Percentiles rank a stretch among this genome's conserved stretches.
These are phyloP conservation scores for Petrophora chlorosata DNA, from an alignment of 2,888 invertebrate species.

Conservation along the genomic window DNA sequence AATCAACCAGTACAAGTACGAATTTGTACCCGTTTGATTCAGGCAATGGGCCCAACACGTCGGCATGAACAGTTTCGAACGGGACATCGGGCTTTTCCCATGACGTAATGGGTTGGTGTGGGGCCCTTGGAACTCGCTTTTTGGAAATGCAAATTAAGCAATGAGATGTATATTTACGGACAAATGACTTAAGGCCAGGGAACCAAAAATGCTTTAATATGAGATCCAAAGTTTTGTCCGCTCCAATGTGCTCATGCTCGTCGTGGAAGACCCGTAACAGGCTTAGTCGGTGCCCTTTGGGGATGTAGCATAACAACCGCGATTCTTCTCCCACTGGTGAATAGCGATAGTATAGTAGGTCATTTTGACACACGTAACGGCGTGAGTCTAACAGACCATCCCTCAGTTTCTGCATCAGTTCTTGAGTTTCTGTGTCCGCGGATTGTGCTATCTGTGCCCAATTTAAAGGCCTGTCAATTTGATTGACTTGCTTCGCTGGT, in stretches of 20 bases:
- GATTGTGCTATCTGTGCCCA: conserved; percentile 37
- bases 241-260: conserved; percentile 33
- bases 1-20: conserved; percentile 33
- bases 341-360: conserved; percentile 28
- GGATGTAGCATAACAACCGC: conserved; percentile 33
- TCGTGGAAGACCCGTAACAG: conserved; percentile 39
- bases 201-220: conserved; percentile 40
- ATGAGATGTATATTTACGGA: conserved; percentile 30
- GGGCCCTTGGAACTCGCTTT: conserved; percentile 27
- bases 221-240: conserved; percentile 27
- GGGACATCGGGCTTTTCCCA: conserved; percentile 19
- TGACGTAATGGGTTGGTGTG: conserved; percentile 30
- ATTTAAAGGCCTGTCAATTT: conserved; percentile 16
- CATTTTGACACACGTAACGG: conserved; percentile 24
- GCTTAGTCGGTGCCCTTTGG: conserved; percentile 41
- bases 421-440: conserved; percentile 34
- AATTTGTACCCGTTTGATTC: conserved; percentile 26
- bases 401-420: conserved; percentile 27
- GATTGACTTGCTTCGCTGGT: conserved; percentile 16
- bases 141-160: conserved; percentile 30
- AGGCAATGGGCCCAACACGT: background rate
- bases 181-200: conserved; percentile 27
- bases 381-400: conserved; percentile 33
- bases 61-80: conserved; percentile 31
- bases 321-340: conserved; percentile 30